Evolutionary conservation across 1,140 invertebrate species (phyloP).

Genomic region (Lepidurus couesii): DNA sequence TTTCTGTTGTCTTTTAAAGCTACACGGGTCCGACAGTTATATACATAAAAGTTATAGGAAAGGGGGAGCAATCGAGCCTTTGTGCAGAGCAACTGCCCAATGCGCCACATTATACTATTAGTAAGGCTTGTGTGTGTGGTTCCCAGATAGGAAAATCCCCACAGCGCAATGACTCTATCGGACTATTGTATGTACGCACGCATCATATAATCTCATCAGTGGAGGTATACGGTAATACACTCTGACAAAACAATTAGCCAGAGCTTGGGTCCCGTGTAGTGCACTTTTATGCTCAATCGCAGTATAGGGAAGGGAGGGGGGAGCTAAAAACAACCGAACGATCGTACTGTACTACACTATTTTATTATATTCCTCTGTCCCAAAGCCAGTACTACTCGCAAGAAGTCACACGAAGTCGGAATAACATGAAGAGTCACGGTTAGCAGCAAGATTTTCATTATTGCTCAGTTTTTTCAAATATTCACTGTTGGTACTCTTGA

Average conservation of each 20-base stretch:
- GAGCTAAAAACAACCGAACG: too few relatives aligned
- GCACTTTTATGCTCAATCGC: not conserved
- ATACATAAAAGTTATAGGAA: not conserved
- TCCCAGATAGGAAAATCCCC: conserved; percentile 18
- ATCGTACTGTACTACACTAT: too few relatives aligned
- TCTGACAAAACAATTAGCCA: not conserved
- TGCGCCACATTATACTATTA: conserved; percentile 6
- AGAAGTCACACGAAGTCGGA: too few relatives aligned
- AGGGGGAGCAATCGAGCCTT: not conserved
- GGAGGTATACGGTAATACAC: not conserved
- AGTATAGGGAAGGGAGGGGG: too few relatives aligned
- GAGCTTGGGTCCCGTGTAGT: not conserved
- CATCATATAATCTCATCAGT: conserved; percentile 19
- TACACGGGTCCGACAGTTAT: not conserved
- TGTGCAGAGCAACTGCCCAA: not conserved
- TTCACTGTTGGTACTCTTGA: too few relatives aligned
- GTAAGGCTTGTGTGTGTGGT: not conserved
- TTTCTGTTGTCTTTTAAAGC: not conserved
- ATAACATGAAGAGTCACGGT: too few relatives aligned
- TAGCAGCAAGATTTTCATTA: too few relatives aligned
- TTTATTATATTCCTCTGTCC: too few relatives aligned
- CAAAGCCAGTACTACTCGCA: too few relatives aligned
- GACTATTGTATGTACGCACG: conserved; percentile 6
- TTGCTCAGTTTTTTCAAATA: too few relatives aligned
- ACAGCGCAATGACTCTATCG: not conserved